phyloP scores from a whole-genome alignment of 2,888 invertebrate species.

The Psococerastis gibbosa region DNA sequence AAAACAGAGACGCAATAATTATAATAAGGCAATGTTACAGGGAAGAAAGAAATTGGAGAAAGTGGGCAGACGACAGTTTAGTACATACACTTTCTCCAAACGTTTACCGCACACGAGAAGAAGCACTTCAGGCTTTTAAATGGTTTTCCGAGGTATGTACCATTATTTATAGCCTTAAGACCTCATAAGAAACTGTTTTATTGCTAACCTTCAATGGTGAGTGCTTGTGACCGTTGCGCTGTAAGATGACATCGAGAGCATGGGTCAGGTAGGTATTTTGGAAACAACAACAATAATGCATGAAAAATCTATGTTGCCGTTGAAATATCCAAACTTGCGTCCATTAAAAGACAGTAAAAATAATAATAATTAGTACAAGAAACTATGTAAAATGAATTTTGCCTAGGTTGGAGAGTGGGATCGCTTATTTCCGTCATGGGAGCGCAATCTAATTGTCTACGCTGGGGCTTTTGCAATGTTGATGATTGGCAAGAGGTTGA shows the following conservation, averaged over 20 bases:
- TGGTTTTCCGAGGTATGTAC: conserved; percentile 75
- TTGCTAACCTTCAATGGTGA: too few relatives aligned
- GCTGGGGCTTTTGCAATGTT: conserved; percentile 90
- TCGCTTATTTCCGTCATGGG: conserved; percentile 68
- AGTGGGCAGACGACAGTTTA: conserved; percentile 81
- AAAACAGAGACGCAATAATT: too few relatives aligned
- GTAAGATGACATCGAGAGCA: too few relatives aligned
- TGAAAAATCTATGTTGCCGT: too few relatives aligned
- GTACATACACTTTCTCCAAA: conserved; percentile 93
- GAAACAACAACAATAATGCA: too few relatives aligned
- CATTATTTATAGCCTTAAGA: too few relatives aligned
- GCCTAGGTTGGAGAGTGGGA: conserved; percentile 75
- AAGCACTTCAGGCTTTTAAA: conserved; percentile 78
- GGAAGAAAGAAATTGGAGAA: conserved; percentile 85
- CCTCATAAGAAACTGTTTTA: too few relatives aligned
- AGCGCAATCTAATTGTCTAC: conserved; percentile 71
- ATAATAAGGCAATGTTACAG: too few relatives aligned
- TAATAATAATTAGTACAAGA: conserved; percentile 1
- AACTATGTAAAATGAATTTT: conserved; percentile 1
- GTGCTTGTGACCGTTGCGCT: too few relatives aligned
- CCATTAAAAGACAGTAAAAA: not conserved
- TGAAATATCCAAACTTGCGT: too few relatives aligned
- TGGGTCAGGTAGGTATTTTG: too few relatives aligned
- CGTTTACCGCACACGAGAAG: conserved; percentile 70
- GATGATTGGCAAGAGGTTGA: conserved; percentile 71